Percentiles rank a stretch among this genome's conserved stretches.
These are phyloP conservation scores for Clivina fossor DNA, from an alignment of 2,888 invertebrate genomes.

Conservation along the genomic window DNA sequence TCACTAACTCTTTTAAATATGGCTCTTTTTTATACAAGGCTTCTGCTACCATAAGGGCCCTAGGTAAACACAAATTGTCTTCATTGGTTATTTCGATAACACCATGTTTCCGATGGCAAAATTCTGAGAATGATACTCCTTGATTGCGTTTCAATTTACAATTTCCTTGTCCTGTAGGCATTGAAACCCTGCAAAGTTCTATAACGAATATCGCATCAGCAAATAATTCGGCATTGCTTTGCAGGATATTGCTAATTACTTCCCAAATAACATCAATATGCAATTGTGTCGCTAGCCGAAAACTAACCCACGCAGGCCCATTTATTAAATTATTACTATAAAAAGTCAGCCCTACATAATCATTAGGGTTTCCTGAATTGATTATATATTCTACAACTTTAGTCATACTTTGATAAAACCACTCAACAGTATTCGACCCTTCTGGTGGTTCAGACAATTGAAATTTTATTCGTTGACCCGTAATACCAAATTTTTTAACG, in stretches of 20 bases:
- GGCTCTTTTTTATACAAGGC: not conserved
- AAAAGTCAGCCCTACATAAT: not conserved
- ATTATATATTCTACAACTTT: not conserved
- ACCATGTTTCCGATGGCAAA: not conserved
- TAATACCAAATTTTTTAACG: too few relatives aligned
- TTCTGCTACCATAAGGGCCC: not conserved
- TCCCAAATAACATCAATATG: constrained; percentile 4
- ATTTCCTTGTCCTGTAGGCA: not conserved
- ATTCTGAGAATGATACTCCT: not conserved
- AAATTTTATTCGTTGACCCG: too few relatives aligned
- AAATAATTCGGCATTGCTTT: too few relatives aligned
- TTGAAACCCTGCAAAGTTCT: not conserved
- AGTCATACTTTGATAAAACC: not conserved
- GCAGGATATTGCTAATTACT: not conserved
- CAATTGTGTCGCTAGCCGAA: not conserved
- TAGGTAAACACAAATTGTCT: not conserved
- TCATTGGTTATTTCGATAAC: not conserved
- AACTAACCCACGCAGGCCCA: constrained; percentile 1
- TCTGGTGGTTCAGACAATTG: too few relatives aligned
- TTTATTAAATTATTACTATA: too few relatives aligned
- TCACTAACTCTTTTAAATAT: not conserved
- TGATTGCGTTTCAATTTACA: not conserved
- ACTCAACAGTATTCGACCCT: too few relatives aligned
- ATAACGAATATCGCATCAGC: not conserved
- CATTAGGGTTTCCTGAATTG: not conserved